Conservation (phyloP, 2,113 vertebrate species). For the Motacilla alba region DNA sequence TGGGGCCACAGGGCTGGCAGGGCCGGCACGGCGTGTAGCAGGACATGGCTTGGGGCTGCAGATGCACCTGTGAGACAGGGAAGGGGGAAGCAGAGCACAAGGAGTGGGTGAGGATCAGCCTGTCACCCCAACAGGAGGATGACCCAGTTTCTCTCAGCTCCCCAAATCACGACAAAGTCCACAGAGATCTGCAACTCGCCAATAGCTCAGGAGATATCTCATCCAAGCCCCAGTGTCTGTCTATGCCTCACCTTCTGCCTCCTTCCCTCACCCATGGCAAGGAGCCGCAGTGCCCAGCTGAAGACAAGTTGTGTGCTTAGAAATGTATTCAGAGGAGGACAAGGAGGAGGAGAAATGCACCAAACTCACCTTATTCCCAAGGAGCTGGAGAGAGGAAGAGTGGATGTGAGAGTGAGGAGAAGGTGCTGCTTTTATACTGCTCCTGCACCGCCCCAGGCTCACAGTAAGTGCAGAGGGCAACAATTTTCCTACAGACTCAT, state of each 20-base stretch:
- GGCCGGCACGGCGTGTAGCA: too few species aligned
- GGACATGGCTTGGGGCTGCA: too few species aligned
- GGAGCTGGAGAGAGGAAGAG: neutral
- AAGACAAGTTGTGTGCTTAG: neutral
- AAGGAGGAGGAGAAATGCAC: neutral
- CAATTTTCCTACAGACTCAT: neutral
- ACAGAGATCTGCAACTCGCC: neutral
- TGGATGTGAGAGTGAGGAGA: neutral
- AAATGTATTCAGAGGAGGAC: neutral
- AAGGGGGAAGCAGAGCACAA: neutral
- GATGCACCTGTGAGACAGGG: fast-evolving
- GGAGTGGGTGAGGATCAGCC: neutral
- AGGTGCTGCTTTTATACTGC: neutral
- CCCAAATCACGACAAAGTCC: neutral
- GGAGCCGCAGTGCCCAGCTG: neutral
- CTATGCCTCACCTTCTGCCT: neutral
- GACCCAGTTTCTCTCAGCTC: neutral
- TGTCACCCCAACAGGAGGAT: neutral
- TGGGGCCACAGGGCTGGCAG: too few species aligned
- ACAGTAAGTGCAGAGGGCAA: neutral
- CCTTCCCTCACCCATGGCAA: too few species aligned
- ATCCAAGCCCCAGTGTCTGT: neutral
- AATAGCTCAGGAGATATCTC: neutral
- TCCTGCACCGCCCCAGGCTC: neutral
- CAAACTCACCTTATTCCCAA: neutral